These are phyloP conservation scores for Phenganax subtilis DNA, from an alignment of 92 coral and sea anemone species.

Conservation along the genomic window DNA sequence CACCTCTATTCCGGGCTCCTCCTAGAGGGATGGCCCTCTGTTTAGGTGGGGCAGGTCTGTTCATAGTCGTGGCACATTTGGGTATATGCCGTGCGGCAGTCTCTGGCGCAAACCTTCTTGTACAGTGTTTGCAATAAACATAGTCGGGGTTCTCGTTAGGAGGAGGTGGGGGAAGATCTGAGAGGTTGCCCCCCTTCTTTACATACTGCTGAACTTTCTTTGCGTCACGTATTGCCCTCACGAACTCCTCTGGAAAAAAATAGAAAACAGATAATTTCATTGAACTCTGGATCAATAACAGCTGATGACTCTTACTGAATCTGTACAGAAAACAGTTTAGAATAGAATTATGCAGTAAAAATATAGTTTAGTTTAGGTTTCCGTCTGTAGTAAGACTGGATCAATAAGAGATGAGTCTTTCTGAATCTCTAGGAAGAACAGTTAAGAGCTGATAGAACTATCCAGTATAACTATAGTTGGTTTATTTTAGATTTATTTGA, in stretches of 20 bases:
- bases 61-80: conserved; percentile 73
- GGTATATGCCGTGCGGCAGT: conserved; percentile 98
- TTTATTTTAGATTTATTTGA: too few relatives aligned
- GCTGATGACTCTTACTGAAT: too few relatives aligned
- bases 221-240: conserved; percentile 87
- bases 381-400: too few relatives aligned
- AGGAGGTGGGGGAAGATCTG: conserved; percentile 96
- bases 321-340: too few relatives aligned
- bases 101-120: conserved; percentile 81
- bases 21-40: conserved; percentile 70
- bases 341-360: too few relatives aligned
- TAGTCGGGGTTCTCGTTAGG: conserved; percentile 98
- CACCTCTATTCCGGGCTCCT: conserved; percentile 28
- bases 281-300: not conserved
- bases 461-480: not conserved
- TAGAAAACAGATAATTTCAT: not conserved
- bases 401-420: not conserved
- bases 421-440: not conserved
- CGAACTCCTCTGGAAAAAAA: conserved; percentile 75
- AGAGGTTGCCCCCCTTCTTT: conserved; percentile 77
- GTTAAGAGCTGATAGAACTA: not conserved
- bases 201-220: conserved; percentile 75
- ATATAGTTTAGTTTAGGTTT: too few relatives aligned
- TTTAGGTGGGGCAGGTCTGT: conserved; percentile 89
- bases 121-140: conserved; percentile 78